Evolutionary conservation across 30 jellyfish, hydroid and myxozoan genomes (phyloP).

Genomic region (Chrysaora quinquecirrha): DNA sequence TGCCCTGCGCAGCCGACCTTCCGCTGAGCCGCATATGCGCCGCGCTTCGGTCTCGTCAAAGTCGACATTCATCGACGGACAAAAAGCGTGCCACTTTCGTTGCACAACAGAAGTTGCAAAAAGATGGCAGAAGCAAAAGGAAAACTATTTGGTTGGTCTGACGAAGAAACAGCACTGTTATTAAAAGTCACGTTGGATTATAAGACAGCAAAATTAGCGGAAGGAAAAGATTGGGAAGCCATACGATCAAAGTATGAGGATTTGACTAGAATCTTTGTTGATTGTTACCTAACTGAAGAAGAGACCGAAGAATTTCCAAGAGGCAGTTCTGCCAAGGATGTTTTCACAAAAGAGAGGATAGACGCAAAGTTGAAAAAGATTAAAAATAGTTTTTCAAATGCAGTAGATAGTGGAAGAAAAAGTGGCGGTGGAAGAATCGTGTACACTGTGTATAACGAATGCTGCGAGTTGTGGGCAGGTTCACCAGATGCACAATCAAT

Average conservation of each 20-base stretch:
- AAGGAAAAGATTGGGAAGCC: constrained; percentile 45
- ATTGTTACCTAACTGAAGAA: constrained; percentile 1
- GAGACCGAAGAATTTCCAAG: background rate
- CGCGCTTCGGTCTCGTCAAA: no score
- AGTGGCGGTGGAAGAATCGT: constrained; percentile 66
- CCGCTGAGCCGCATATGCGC: no score
- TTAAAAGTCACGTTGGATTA: constrained; percentile 23
- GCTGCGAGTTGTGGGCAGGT: constrained; percentile 55
- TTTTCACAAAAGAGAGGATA: constrained; percentile 6
- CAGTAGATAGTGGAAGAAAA: constrained; percentile 32
- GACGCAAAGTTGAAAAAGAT: constrained; percentile 37
- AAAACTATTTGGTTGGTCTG: constrained; percentile 15
- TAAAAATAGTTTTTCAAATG: constrained; percentile 28
- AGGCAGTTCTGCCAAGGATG: background rate
- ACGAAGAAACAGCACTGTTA: constrained; percentile 45
- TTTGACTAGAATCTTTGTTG: background rate
- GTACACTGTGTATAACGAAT: constrained; percentile 22
- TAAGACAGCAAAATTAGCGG: constrained; percentile 15
- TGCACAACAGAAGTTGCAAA: no score
- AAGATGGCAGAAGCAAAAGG: no score
- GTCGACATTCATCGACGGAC: no score
- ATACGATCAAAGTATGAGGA: constrained; percentile 28
- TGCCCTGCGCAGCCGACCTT: no score
- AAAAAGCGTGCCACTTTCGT: no score
- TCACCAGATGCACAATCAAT: constrained; percentile 57